phyloP scores from a whole-genome alignment of 2,888 invertebrate genomes.

The Morpho helenor region DNA sequence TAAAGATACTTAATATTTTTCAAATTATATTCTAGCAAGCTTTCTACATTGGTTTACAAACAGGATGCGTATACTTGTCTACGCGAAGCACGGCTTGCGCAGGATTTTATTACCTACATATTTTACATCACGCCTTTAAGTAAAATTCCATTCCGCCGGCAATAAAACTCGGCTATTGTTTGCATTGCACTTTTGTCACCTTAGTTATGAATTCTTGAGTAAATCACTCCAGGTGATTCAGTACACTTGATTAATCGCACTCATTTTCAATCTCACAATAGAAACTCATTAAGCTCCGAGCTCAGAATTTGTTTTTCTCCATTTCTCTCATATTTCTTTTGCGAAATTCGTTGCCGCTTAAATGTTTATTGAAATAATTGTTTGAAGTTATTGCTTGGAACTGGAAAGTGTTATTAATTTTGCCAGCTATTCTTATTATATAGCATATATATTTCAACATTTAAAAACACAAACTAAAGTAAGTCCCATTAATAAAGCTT shows the following conservation, averaged over 20 bases:
- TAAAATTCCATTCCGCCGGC: constrained; percentile 23
- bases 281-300: constrained; percentile 23
- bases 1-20: too few relatives aligned
- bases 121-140: constrained; percentile 25
- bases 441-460: not conserved
- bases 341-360: constrained; percentile 5
- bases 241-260: constrained; percentile 22
- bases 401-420: not conserved
- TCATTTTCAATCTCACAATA: constrained; percentile 21
- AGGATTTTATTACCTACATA: constrained; percentile 29
- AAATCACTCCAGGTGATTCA: constrained; percentile 17
- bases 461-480: too few relatives aligned
- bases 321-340: constrained; percentile 19
- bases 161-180: constrained; percentile 24
- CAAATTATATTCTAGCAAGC: not conserved
- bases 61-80: constrained; percentile 25
- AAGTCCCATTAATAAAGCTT: too few relatives aligned
- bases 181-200: constrained; percentile 11
- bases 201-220: constrained; percentile 6
- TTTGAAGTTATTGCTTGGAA: not conserved
- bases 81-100: constrained; percentile 22
- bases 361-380: constrained; percentile 4
- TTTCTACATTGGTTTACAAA: constrained; percentile 17
- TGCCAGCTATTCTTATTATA: not conserved
- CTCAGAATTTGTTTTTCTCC: constrained; percentile 10